phyloP scores from a whole-genome alignment of 2,888 invertebrate species.

The Achlya flavicornis region DNA sequence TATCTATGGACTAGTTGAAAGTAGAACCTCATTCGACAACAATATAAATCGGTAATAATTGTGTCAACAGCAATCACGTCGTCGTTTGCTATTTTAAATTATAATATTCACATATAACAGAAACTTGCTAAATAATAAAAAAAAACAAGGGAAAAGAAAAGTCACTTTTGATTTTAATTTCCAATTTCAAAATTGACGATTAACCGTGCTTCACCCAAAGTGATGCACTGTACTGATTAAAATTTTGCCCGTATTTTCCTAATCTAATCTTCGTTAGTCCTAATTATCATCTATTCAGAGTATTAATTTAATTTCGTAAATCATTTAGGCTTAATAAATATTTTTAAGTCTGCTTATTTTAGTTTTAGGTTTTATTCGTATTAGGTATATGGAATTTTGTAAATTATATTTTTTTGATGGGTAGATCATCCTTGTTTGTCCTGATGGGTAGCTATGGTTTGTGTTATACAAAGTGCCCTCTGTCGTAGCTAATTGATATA shows the following conservation, averaged over 20 bases:
- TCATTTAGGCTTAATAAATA: neutral
- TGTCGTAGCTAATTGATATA: slow-evolving; percentile 42
- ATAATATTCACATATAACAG: neutral
- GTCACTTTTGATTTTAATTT: neutral
- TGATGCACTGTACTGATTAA: slow-evolving; percentile 10
- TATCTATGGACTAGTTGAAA: neutral
- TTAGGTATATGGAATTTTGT: neutral
- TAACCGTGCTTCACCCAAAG: neutral
- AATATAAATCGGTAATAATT: neutral
- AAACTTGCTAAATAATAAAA: neutral
- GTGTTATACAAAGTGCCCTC: slow-evolving; percentile 36
- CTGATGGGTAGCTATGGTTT: slow-evolving; percentile 31
- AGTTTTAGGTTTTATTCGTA: too few species aligned
- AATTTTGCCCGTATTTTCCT: slow-evolving; percentile 16
- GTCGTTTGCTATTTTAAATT: too few species aligned
- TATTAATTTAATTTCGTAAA: slow-evolving; percentile 6
- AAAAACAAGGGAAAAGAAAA: neutral
- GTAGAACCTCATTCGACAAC: neutral
- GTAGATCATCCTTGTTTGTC: slow-evolving; percentile 24
- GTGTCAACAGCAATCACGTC: too few species aligned
- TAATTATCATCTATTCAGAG: neutral
- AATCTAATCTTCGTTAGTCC: neutral
- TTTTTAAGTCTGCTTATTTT: neutral
- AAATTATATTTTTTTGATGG: slow-evolving; percentile 8
- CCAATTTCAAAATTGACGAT: neutral